Conservation (phyloP, 2,888 invertebrate species). For the Parochlus steinenii region DNA sequence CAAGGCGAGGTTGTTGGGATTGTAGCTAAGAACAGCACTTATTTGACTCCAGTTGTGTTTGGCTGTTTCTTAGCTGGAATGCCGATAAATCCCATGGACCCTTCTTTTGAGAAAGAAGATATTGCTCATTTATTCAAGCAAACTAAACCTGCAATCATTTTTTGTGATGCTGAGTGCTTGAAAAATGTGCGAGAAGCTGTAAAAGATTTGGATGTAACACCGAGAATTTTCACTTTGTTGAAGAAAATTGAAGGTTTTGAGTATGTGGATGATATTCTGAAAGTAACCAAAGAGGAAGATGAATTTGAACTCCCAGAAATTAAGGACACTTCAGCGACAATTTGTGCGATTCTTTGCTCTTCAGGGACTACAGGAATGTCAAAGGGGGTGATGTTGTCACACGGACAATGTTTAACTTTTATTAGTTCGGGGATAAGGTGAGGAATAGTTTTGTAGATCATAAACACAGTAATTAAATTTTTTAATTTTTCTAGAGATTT, state of each 20-base stretch:
- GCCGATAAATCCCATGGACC: constrained; percentile 8
- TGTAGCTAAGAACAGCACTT: constrained; percentile 19
- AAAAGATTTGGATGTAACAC: neutral
- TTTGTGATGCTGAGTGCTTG: constrained; percentile 1
- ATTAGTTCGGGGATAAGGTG: too few species aligned
- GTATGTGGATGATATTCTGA: constrained; percentile 6
- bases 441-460: too few species aligned
- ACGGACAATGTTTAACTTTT: constrained; percentile 2
- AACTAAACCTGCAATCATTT: constrained; percentile 8
- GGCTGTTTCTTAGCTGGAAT: constrained; percentile 3
- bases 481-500: too few species aligned
- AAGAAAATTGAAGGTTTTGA: constrained; percentile 4
- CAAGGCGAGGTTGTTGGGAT: constrained; percentile 20
- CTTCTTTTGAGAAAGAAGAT: constrained; percentile 14
- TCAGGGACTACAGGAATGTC: constrained; percentile 8
- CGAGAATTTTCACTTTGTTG: constrained; percentile 2
- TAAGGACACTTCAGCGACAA: neutral
- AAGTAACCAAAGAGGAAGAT: neutral
- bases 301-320: neutral
- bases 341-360: constrained; percentile 3
- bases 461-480: too few species aligned
- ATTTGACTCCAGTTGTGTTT: constrained; percentile 16
- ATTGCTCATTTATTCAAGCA: constrained; percentile 6
- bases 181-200: constrained; percentile 3
- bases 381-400: constrained; percentile 9